Percentiles rank a stretch among this genome's conserved stretches.
phyloP scores from a whole-genome alignment of 2,797 vertebrate genomes.

The Taenioides sp. region DNA sequence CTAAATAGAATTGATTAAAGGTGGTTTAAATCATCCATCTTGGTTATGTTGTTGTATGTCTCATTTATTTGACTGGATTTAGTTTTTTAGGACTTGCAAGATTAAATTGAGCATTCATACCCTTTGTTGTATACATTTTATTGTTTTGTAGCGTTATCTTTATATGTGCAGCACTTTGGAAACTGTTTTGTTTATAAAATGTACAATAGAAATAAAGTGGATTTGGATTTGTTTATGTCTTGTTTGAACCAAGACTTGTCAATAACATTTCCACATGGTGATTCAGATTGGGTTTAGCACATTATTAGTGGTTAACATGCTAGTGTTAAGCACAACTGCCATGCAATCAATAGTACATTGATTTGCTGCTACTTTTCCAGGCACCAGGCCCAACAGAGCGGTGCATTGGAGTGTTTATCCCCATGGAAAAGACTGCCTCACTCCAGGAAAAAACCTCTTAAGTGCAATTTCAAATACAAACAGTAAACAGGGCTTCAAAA shows the following conservation, averaged over 20 bases:
- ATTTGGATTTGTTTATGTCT: too few species aligned
- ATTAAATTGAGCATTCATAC: too few species aligned
- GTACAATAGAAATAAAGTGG: too few species aligned
- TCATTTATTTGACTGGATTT: too few species aligned
- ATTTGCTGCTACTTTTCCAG: slow-evolving; percentile 46
- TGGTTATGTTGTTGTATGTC: too few species aligned
- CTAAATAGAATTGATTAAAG: too few species aligned
- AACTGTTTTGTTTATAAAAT: too few species aligned
- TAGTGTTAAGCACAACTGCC: slow-evolving; percentile 32
- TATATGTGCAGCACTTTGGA: too few species aligned
- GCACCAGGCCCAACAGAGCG: slow-evolving; percentile 29
- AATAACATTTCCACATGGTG: background rate
- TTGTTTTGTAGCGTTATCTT: too few species aligned
- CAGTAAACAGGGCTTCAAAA: slow-evolving; percentile 26
- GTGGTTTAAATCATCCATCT: too few species aligned
- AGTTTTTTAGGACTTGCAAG: too few species aligned
- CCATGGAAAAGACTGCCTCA: slow-evolving; percentile 12
- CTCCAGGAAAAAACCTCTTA: slow-evolving; percentile 8
- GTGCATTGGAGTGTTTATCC: slow-evolving; percentile 19
- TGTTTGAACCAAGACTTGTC: background rate
- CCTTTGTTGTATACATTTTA: too few species aligned
- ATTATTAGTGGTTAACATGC: slow-evolving; percentile 19
- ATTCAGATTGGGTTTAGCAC: slow-evolving; percentile 10
- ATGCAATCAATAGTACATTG: slow-evolving; percentile 50
- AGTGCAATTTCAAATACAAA: background rate